Percentiles rank a stretch among this genome's conserved stretches.
These are phyloP conservation scores for Muricea muricata DNA, from an alignment of 92 coral and sea anemone species.

Conservation along the genomic window DNA sequence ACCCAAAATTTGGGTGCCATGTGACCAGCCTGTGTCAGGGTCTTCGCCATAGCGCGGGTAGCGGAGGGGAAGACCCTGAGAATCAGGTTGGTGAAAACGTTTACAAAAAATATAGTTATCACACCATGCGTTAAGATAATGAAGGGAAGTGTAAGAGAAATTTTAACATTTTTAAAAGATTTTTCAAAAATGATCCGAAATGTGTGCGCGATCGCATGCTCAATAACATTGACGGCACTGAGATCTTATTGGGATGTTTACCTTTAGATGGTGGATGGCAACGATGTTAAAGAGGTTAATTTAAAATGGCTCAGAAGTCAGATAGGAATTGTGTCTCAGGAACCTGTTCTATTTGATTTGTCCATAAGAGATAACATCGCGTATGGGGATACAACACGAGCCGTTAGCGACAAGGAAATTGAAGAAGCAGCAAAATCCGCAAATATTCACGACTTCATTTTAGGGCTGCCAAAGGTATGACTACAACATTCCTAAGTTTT, in stretches of 20 bases:
- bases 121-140: no score
- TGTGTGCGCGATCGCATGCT: no score
- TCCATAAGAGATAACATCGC: constrained; percentile 24
- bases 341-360: constrained; percentile 9
- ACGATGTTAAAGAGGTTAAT: background rate
- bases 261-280: background rate
- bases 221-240: no score
- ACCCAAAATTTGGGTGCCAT: no score
- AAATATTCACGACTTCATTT: constrained; percentile 3
- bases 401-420: background rate
- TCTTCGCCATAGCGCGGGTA: no score
- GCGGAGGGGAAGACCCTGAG: no score
- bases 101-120: no score
- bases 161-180: no score
- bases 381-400: constrained; percentile 1
- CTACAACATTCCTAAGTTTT: background rate
- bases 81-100: no score
- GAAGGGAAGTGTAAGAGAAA: no score
- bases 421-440: constrained; percentile 20
- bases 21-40: no score
- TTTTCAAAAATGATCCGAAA: no score
- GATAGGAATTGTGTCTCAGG: constrained; percentile 19
- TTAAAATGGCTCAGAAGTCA: constrained; percentile 19
- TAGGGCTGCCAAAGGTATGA: background rate
- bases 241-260: background rate